Base-by-base conservation (phyloP, 2,888 invertebrate species). In the Drosophila dives region DNA sequence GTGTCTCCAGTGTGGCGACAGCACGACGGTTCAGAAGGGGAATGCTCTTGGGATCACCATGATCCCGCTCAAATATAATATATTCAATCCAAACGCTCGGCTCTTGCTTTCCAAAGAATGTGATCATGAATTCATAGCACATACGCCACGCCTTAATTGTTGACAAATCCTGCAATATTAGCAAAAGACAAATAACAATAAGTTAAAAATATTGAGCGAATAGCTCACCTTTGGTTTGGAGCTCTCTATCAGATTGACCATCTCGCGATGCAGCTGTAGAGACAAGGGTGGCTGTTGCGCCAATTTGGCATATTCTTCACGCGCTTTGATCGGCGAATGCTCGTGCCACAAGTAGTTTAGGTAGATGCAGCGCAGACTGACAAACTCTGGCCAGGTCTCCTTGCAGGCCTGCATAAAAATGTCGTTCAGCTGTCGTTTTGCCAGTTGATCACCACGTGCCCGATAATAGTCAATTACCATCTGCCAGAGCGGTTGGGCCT, bases 61-160 rank as follows among this genome's bases (percentile, higher is more conserved):
- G 92, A 75, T 94, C 94, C 70, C 94, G 94, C 94, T 97, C 96
- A 92, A 97, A 96, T 71, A 94, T 93, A 61, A 97, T 94, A 86
- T 95, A 96, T 82, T 96, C 94, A 78, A 96, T 93, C 97, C 97
- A 97, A 20, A 97, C 93, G 72, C 95, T 94, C 6, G 94, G 93
- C 90, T 95, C 94, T 5, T 93, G 93, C 80, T 94, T 94, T 0
- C 97, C 97, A 92, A 96, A 96, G 75, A 96, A 95, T 64, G 94
- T 93, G 20, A 94, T 94, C 38, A 95, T 94, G 76, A 94, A 94
- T 89, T 96, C 95, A 90, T 95, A 95, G 77, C 94, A 95, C 88
- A 94, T 94, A 59, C 95, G 94, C 77, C 95, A 94, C 68, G 92
- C 92, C 75, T 94, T 94, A 0, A 93, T 77, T 81, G 94, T 94